A percentile compares a stretch with the other conserved stretches of the same genome.
Evolutionary conservation across 2,113 vertebrate genomes (phyloP).

Genomic region (Stegostoma tigrinum): DNA sequence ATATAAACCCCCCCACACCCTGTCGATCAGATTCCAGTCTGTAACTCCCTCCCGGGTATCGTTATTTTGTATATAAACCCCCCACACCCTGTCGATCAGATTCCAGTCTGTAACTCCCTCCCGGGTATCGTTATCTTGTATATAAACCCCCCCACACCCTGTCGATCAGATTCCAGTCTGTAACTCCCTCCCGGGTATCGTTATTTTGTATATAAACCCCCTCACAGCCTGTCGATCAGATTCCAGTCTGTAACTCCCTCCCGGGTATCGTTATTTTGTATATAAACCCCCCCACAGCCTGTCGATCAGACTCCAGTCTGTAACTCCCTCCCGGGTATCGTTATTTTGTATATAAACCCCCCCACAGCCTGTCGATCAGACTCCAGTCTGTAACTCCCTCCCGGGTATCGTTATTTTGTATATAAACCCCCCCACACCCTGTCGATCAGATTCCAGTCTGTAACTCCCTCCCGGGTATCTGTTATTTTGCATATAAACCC

Average conservation of each 20-base stretch:
- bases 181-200: neutral
- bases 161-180: neutral
- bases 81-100: neutral
- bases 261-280: no score
- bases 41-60: neutral
- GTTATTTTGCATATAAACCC: neutral
- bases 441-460: no score
- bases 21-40: neutral
- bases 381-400: no score
- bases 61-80: neutral
- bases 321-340: no score
- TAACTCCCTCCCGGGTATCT: no score
- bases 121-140: neutral
- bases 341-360: neutral
- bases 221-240: no score
- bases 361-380: no score
- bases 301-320: no score
- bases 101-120: neutral
- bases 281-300: no score
- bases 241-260: no score
- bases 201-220: neutral
- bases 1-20: neutral
- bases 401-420: no score
- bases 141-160: neutral
- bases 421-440: no score